Conservation (phyloP, 1,140 invertebrate species). For the Drosophila rufa region DNA sequence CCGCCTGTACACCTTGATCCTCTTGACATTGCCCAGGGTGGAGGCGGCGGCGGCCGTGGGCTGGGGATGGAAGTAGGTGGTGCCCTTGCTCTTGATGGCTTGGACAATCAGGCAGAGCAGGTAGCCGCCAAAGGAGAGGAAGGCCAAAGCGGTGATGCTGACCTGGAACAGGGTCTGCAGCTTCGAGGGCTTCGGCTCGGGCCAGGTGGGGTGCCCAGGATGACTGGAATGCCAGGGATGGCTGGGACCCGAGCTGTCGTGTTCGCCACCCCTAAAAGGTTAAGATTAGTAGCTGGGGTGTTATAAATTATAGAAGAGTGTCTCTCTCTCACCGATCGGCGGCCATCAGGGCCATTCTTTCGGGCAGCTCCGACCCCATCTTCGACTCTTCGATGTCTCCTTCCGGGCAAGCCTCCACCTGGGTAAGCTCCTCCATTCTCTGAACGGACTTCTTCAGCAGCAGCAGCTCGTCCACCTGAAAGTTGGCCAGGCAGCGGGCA, state of each 20-base stretch:
- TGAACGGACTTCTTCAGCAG: slow-evolving; percentile 62
- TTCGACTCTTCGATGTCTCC: too few species aligned
- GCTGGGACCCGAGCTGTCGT: slow-evolving; percentile 4
- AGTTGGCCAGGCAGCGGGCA: slow-evolving; percentile 61
- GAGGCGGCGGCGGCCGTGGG: slow-evolving; percentile 74
- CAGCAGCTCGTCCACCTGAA: slow-evolving; percentile 63
- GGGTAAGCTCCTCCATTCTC: slow-evolving; percentile 36
- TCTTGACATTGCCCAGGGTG: slow-evolving; percentile 61
- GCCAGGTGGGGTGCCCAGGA: slow-evolving; percentile 53
- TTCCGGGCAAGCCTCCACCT: not conserved
- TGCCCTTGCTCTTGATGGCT: slow-evolving; percentile 87
- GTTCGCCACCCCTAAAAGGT: slow-evolving; percentile 33
- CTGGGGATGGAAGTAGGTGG: slow-evolving; percentile 81
- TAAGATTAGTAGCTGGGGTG: not conserved
- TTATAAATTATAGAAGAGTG: not conserved
- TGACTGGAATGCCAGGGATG: slow-evolving; percentile 29
- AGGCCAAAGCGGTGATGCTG: slow-evolving; percentile 90
- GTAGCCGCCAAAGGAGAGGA: slow-evolving; percentile 92
- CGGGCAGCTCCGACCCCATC: slow-evolving; percentile 9
- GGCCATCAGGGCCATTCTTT: slow-evolving; percentile 69
- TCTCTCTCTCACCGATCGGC: slow-evolving; percentile 42
- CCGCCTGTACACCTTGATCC: slow-evolving; percentile 78
- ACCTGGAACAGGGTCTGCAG: slow-evolving; percentile 90
- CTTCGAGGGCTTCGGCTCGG: slow-evolving; percentile 86
- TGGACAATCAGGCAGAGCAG: slow-evolving; percentile 90